Percentiles rank a stretch among this genome's conserved stretches.
Conservation (phyloP, 2,888 invertebrate genomes). For the Drosophila bunnanda region DNA sequence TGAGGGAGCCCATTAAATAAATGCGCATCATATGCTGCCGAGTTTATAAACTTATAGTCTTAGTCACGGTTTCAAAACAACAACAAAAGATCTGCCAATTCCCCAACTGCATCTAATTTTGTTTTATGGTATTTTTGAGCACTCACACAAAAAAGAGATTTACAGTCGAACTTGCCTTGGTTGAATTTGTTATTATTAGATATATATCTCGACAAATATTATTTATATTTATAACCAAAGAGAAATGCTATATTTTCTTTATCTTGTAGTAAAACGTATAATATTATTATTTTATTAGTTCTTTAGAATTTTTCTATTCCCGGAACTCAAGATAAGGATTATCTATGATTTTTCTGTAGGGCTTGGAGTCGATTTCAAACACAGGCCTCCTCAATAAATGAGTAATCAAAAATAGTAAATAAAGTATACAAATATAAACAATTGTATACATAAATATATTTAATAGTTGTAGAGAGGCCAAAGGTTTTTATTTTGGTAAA, state of each 20-base stretch:
- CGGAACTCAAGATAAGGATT: constrained; percentile 14
- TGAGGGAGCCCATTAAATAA: constrained; percentile 36
- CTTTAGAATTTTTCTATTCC: not conserved
- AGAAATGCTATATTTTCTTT: not conserved
- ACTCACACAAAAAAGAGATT: not conserved
- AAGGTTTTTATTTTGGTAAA: not conserved
- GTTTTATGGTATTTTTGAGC: not conserved
- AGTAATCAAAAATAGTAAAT: constrained; percentile 1
- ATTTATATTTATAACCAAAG: not conserved
- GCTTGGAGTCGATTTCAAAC: not conserved
- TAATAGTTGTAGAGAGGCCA: too few relatives aligned
- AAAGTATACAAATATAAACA: not conserved
- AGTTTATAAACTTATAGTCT: constrained; percentile 6
- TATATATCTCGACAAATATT: not conserved
- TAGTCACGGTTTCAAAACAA: constrained; percentile 16
- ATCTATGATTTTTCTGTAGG: constrained; percentile 1
- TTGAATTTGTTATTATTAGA: not conserved
- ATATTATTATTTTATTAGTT: constrained; percentile 9
- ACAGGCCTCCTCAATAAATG: constrained; percentile 7
- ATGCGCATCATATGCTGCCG: constrained; percentile 16
- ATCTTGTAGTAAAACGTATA: not conserved
- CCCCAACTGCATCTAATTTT: constrained; percentile 18
- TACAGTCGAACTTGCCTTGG: not conserved
- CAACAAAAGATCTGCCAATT: not conserved
- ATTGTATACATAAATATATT: not conserved